Conservation (phyloP, 2,888 invertebrate genomes). For the Dryococelus australis region DNA sequence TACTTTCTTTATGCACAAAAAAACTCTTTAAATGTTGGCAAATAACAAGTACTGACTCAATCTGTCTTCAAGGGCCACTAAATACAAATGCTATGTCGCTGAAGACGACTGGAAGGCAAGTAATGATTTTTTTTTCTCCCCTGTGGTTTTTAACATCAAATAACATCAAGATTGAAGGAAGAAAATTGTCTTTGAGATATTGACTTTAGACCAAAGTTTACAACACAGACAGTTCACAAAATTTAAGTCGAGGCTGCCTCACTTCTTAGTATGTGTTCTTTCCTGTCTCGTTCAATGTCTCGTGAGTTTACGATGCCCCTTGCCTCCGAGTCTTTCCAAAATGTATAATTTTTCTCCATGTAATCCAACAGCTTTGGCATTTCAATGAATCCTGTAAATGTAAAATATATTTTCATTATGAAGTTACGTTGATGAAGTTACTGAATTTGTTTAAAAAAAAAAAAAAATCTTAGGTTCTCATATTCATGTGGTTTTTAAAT, state of each 20-base stretch:
- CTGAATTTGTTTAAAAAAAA: too few relatives aligned
- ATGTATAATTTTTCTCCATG: slow-evolving; percentile 85
- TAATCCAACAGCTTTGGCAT: slow-evolving; percentile 89
- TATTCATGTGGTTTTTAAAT: too few relatives aligned
- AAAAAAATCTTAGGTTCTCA: too few relatives aligned
- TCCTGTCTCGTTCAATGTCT: slow-evolving; percentile 30
- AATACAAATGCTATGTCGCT: neutral
- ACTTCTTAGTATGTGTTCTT: neutral
- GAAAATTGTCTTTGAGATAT: neutral
- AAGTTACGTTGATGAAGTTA: too few relatives aligned
- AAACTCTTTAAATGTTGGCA: neutral
- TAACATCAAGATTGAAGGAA: neutral
- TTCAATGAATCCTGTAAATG: slow-evolving; percentile 81
- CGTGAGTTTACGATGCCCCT: slow-evolving; percentile 49
- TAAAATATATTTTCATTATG: neutral
- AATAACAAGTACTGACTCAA: neutral
- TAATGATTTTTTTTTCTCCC: neutral
- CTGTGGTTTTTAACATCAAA: neutral
- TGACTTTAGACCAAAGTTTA: neutral
- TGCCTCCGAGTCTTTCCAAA: slow-evolving; percentile 79
- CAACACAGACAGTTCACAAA: slow-evolving; percentile 3
- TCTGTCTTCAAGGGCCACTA: neutral
- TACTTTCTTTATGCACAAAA: neutral
- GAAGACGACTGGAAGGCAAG: neutral
- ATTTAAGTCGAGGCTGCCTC: neutral